Conservation (phyloP, 2,113 vertebrate species). For the Rafetus swinhoei region DNA sequence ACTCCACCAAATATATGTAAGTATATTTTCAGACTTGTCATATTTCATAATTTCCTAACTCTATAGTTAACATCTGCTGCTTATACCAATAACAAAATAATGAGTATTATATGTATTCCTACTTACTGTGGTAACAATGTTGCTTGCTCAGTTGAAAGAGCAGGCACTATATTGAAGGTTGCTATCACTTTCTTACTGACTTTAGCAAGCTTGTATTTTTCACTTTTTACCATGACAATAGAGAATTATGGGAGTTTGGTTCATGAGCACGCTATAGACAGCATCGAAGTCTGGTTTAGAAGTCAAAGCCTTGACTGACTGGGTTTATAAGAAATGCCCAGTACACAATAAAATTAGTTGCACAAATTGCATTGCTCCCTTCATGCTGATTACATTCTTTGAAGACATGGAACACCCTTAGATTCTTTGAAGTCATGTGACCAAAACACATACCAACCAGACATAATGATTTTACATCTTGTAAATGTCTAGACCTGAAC, state of each 20-base stretch:
- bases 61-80: not conserved
- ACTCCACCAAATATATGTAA: not conserved
- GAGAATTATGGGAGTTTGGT: not conserved
- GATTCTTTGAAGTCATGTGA: not conserved
- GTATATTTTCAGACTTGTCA: not conserved
- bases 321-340: not conserved
- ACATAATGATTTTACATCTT: not conserved
- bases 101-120: not conserved
- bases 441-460: not conserved
- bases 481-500: not conserved
- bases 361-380: not conserved
- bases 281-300: not conserved
- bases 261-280: not conserved
- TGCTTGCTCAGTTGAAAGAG: not conserved
- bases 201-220: not conserved
- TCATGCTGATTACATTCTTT: not conserved
- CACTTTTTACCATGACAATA: not conserved
- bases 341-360: not conserved
- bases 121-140: not conserved
- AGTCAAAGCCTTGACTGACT: not conserved
- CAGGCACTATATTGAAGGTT: not conserved
- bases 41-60: not conserved
- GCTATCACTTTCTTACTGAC: not conserved
- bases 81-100: not conserved
- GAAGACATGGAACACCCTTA: not conserved